Conservation (phyloP, 2,797 vertebrate species). For the Geotria australis region DNA sequence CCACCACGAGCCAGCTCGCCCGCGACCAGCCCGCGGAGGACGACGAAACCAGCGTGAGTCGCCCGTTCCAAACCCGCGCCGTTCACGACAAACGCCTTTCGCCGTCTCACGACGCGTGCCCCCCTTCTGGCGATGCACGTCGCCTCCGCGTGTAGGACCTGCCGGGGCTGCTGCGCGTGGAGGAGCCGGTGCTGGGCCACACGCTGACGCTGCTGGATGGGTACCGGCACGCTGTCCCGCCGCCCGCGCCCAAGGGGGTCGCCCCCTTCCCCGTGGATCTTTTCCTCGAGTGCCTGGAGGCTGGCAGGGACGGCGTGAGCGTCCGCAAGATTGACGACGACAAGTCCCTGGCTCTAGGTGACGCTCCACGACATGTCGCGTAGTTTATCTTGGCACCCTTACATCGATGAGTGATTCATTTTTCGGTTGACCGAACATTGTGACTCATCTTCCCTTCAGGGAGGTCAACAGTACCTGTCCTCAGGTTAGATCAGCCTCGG, state of each 20-base stretch:
- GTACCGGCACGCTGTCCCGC: conserved; percentile 30
- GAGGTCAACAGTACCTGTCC: conserved; percentile 15
- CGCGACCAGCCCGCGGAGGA: conserved; percentile 8
- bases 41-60: not conserved
- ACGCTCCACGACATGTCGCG: not conserved
- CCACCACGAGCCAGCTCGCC: conserved; percentile 32
- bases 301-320: conserved; percentile 21
- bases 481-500: conserved; percentile 11
- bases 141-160: not conserved
- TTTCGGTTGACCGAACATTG: conserved; percentile 1
- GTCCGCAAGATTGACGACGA: conserved; percentile 17
- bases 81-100: too few species aligned
- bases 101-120: not conserved
- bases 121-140: not conserved
- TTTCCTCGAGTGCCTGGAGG: conserved; percentile 55
- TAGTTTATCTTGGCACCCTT: too few species aligned
- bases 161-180: conserved; percentile 5
- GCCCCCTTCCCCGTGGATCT: conserved; percentile 18
- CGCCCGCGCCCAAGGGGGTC: conserved; percentile 22
- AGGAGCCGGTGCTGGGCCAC: conserved; percentile 31
- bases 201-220: conserved; percentile 25
- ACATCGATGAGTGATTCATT: too few species aligned
- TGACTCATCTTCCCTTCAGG: too few species aligned
- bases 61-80: too few species aligned
- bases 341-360: conserved; percentile 20